Conservation (phyloP, 2,797 vertebrate genomes). For the Sebastes flavidus region DNA sequence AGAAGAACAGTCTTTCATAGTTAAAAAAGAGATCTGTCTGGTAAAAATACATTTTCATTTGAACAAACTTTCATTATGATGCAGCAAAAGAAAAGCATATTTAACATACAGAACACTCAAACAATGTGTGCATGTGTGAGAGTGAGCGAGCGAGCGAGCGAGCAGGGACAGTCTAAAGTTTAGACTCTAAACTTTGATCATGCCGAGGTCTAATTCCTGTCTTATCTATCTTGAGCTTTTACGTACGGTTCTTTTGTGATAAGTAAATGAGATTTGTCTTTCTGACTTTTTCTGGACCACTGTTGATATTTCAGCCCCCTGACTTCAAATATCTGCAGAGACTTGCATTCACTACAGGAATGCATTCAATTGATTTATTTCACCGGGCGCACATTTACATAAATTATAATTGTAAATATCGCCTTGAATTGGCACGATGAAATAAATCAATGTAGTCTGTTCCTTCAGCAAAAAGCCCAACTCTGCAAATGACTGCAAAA, state of each 20-base stretch:
- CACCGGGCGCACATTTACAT: slow-evolving; percentile 43
- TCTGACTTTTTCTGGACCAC: slow-evolving; percentile 8
- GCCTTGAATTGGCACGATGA: slow-evolving; percentile 37
- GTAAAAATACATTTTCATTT: not conserved
- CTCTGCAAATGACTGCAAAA: slow-evolving; percentile 22
- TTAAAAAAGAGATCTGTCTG: too few relatives aligned
- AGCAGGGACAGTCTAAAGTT: not conserved
- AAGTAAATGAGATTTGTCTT: slow-evolving; percentile 1
- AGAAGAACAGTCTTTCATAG: not conserved
- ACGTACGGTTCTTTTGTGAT: slow-evolving; percentile 1
- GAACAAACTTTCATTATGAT: not conserved
- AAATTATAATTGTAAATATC: slow-evolving; percentile 59
- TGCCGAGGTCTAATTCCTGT: not conserved
- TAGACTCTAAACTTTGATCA: not conserved
- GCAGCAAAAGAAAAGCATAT: not conserved
- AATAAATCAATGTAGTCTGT: slow-evolving; percentile 46
- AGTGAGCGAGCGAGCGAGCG: not conserved
- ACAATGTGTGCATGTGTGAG: slow-evolving; percentile 8
- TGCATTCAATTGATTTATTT: slow-evolving; percentile 47
- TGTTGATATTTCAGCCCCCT: slow-evolving; percentile 9
- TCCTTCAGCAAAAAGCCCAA: slow-evolving; percentile 22
- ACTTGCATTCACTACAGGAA: slow-evolving; percentile 29
- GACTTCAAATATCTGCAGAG: slow-evolving; percentile 36
- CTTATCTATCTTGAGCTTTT: slow-evolving; percentile 7
- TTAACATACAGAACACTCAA: slow-evolving; percentile 27